Percentiles rank a stretch among this genome's conserved stretches.
These are phyloP conservation scores for Pediacus dermestoides DNA, from an alignment of 2,888 invertebrate species.

Conservation along the genomic window DNA sequence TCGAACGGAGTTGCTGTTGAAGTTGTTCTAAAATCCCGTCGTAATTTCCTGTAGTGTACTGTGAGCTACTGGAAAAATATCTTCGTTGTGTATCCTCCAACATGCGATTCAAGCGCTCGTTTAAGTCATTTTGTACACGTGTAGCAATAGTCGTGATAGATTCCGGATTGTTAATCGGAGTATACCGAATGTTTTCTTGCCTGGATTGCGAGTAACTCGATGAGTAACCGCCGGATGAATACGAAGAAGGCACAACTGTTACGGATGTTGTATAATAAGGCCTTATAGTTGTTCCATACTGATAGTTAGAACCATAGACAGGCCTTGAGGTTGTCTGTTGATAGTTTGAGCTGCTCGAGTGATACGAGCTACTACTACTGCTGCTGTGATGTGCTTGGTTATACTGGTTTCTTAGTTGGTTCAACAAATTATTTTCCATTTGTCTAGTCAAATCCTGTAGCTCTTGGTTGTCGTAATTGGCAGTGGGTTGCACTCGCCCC, in stretches of 20 bases:
- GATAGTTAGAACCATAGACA: constrained; percentile 2
- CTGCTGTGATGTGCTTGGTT: constrained; percentile 10
- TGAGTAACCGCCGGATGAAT: not conserved
- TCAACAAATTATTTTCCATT: constrained; percentile 37
- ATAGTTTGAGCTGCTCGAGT: constrained; percentile 2
- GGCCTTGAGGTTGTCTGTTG: not conserved
- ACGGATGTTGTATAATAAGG: constrained; percentile 5
- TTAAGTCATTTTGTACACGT: constrained; percentile 39
- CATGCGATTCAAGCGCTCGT: constrained; percentile 36
- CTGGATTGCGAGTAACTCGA: not conserved
- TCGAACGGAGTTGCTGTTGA: constrained; percentile 38
- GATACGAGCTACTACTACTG: constrained; percentile 1
- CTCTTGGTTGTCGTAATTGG: constrained; percentile 42
- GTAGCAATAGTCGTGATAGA: constrained; percentile 41
- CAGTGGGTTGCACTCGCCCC: constrained; percentile 33
- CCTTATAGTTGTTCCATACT: constrained; percentile 1
- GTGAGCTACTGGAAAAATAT: constrained; percentile 31
- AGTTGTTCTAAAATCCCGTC: constrained; percentile 37
- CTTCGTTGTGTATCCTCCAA: constrained; percentile 32
- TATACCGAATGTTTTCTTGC: constrained; percentile 23
- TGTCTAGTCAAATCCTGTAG: constrained; percentile 37
- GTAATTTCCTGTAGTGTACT: constrained; percentile 28
- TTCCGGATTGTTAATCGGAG: constrained; percentile 32
- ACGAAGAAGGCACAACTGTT: not conserved
- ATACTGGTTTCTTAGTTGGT: constrained; percentile 32